phyloP scores from a whole-genome alignment of 1,140 invertebrate species.

The Branchinecta lindahli region DNA sequence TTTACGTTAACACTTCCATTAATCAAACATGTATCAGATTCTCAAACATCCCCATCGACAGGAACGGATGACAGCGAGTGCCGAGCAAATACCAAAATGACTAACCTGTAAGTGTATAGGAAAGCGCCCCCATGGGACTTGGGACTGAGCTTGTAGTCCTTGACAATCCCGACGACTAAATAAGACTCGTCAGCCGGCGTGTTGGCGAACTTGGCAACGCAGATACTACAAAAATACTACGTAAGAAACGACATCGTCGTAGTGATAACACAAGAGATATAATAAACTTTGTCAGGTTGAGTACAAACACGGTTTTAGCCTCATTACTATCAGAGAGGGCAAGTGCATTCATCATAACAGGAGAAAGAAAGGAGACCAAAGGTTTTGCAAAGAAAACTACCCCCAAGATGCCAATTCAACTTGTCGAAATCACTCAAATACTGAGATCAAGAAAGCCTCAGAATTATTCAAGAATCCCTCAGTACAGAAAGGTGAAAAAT shows the following conservation, averaged over 20 bases:
- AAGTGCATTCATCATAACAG: conserved; percentile 13
- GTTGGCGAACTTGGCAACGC: conserved; percentile 51
- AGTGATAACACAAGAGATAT: neutral
- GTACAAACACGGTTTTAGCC: no score
- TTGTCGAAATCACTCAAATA: neutral
- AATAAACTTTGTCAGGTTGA: no score
- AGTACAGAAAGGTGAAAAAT: conserved; percentile 6
- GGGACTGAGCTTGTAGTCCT: conserved; percentile 78
- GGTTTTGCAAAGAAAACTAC: conserved; percentile 14
- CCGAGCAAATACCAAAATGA: conserved; percentile 17
- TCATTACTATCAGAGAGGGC: conserved; percentile 7
- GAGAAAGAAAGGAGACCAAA: conserved; percentile 10
- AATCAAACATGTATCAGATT: no score
- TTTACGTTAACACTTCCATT: no score
- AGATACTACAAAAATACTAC: conserved; percentile 39
- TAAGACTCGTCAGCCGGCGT: conserved; percentile 52
- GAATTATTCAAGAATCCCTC: neutral
- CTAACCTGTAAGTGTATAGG: conserved; percentile 70
- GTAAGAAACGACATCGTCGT: conserved; percentile 13
- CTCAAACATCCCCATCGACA: neutral
- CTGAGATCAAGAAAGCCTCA: conserved; percentile 7
- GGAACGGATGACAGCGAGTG: neutral
- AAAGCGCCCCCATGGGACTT: conserved; percentile 58
- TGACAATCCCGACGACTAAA: conserved; percentile 72
- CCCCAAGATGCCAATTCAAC: neutral